These are phyloP conservation scores for Cryptophagus acutangulus DNA, from an alignment of 2,888 invertebrate genomes.

Conservation along the genomic window DNA sequence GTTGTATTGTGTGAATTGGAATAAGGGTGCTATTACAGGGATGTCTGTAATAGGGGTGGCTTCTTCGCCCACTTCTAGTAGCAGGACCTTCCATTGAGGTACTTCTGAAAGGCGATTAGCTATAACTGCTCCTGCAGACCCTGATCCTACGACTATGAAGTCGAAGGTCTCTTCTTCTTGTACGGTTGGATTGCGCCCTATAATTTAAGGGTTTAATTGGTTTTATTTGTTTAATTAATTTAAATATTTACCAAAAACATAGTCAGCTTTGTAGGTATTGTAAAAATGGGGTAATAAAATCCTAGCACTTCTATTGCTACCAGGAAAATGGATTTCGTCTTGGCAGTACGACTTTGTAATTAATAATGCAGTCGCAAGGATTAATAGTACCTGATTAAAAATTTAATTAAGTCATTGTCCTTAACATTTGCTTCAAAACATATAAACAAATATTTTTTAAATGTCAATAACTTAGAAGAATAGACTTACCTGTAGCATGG, in stretches of 20 bases:
- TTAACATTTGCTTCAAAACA: too few species aligned
- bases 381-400: too few species aligned
- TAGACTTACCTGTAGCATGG: too few species aligned
- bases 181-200: too few species aligned
- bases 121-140: slow-evolving; percentile 65
- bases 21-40: slow-evolving; percentile 51
- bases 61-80: slow-evolving; percentile 61
- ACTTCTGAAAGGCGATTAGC: slow-evolving; percentile 67
- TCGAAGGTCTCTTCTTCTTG: slow-evolving; percentile 40
- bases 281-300: neutral
- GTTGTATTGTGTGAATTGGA: slow-evolving; percentile 56
- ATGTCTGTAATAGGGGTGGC: slow-evolving; percentile 53
- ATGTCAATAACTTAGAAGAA: too few species aligned
- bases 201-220: too few species aligned
- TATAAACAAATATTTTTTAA: too few species aligned
- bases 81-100: slow-evolving; percentile 55
- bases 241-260: neutral
- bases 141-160: slow-evolving; percentile 65
- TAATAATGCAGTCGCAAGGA: neutral
- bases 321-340: too few species aligned
- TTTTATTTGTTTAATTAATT: too few species aligned
- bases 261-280: neutral
- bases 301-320: neutral
- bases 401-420: too few species aligned
- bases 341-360: too few species aligned